Conservation (phyloP, 1,140 invertebrate species). For the Drosophila cardini region DNA sequence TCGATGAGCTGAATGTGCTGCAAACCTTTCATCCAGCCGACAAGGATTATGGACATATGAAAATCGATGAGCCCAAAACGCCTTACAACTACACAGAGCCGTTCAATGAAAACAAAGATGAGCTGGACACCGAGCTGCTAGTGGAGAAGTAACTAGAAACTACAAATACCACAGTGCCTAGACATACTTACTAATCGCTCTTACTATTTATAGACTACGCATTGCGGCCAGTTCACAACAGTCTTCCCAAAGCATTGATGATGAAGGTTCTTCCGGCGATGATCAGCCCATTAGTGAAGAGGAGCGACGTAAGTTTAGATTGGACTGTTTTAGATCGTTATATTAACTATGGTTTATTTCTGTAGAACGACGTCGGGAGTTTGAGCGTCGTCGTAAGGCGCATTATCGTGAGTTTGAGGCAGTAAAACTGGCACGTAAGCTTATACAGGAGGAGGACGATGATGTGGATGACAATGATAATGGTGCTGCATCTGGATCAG, state of each 20-base stretch:
- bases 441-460: constrained; percentile 95
- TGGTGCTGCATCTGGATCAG: constrained; percentile 38
- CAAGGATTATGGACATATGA: constrained; percentile 99
- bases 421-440: constrained; percentile 94
- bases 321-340: not conserved
- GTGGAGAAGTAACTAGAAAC: constrained; percentile 88
- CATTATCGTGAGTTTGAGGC: constrained; percentile 99
- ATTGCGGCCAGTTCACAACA: constrained; percentile 84
- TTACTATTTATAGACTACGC: constrained; percentile 77
- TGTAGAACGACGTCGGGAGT: constrained; percentile 89
- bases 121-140: constrained; percentile 91
- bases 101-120: constrained; percentile 89
- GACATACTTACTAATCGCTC: not conserved
- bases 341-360: constrained; percentile 47
- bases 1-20: constrained; percentile 99
- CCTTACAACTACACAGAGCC: constrained; percentile 94
- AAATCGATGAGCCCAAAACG: constrained; percentile 99
- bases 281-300: constrained; percentile 88
- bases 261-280: constrained; percentile 87
- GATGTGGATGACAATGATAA: constrained; percentile 89
- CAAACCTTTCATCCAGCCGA: constrained; percentile 98
- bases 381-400: constrained; percentile 96
- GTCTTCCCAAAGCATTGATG: constrained; percentile 86
- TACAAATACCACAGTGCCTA: not conserved
- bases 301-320: constrained; percentile 84